Evolutionary conservation across 2,888 invertebrate species (phyloP).

Genomic region (Eumerus sabulonum): DNA sequence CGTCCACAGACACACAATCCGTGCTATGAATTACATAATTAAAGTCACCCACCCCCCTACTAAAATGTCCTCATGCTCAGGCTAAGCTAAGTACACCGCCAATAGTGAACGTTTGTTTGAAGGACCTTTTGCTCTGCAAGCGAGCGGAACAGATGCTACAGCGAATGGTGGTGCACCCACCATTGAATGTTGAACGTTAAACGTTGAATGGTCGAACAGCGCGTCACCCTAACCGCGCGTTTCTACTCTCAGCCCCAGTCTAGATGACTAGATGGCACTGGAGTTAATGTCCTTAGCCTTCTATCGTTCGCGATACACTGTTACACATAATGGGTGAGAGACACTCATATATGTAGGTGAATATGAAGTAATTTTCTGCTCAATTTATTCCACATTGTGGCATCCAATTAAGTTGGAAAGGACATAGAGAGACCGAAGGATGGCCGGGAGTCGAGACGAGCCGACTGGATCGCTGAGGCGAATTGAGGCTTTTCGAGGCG

Average conservation of each 20-base stretch:
- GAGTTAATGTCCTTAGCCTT: conserved; percentile 68
- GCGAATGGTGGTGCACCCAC: conserved; percentile 54
- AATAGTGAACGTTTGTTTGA: conserved; percentile 57
- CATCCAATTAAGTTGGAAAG: conserved; percentile 77
- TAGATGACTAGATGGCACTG: conserved; percentile 44
- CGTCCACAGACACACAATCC: conserved; percentile 66
- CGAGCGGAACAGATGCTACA: too few relatives aligned
- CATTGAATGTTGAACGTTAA: not conserved
- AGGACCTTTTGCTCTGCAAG: conserved; percentile 60
- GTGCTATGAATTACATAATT: conserved; percentile 68
- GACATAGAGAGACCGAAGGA: conserved; percentile 53
- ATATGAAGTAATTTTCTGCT: conserved; percentile 79
- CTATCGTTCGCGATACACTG: conserved; percentile 55
- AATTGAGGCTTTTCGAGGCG: conserved; percentile 45
- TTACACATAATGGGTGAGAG: conserved; percentile 28
- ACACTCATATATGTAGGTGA: conserved; percentile 69
- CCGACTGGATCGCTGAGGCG: too few relatives aligned
- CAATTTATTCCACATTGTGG: conserved; percentile 79
- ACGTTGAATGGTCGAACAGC: not conserved
- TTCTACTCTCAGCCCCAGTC: not conserved
- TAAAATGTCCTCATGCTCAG: conserved; percentile 7
- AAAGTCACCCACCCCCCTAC: conserved; percentile 39
- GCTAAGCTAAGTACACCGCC: conserved; percentile 56
- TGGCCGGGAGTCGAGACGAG: conserved; percentile 3
- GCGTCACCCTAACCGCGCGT: conserved; percentile 23